These are phyloP conservation scores for Falco naumanni DNA, from an alignment of 2,797 vertebrate genomes.

Conservation along the genomic window DNA sequence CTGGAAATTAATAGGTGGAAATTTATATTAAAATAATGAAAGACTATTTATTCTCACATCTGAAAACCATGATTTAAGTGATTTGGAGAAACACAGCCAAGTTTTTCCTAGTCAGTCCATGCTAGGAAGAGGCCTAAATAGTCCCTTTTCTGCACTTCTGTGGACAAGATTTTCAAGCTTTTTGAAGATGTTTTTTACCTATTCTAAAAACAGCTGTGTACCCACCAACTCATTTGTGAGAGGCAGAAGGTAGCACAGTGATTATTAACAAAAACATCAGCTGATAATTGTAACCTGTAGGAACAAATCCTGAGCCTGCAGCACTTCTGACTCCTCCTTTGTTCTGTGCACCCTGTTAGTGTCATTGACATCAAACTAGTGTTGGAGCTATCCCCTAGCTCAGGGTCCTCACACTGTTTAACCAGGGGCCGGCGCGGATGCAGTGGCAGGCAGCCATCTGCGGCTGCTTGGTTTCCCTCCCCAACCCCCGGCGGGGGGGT, in stretches of 20 bases:
- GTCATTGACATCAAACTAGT: background rate
- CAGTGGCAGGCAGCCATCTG: too few relatives aligned
- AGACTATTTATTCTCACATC: background rate
- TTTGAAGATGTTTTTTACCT: background rate
- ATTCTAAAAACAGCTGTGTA: background rate
- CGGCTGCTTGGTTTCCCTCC: too few relatives aligned
- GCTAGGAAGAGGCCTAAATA: background rate
- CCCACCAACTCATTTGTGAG: background rate
- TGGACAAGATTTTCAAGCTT: background rate
- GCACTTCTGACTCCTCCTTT: background rate
- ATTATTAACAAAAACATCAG: background rate
- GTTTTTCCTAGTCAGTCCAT: background rate
- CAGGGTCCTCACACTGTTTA: too few relatives aligned
- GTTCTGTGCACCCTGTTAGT: background rate
- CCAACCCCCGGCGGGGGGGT: too few relatives aligned
- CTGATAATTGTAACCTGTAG: background rate
- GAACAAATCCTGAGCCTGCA: background rate
- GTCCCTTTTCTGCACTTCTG: background rate
- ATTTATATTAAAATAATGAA: background rate
- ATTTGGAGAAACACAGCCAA: background rate
- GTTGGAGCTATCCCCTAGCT: background rate
- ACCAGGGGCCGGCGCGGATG: too few relatives aligned
- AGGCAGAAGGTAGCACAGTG: background rate
- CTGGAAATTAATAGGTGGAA: background rate
- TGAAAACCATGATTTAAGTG: background rate